Conservation (phyloP, 2,888 invertebrate species). For the Chouioia cunea region DNA sequence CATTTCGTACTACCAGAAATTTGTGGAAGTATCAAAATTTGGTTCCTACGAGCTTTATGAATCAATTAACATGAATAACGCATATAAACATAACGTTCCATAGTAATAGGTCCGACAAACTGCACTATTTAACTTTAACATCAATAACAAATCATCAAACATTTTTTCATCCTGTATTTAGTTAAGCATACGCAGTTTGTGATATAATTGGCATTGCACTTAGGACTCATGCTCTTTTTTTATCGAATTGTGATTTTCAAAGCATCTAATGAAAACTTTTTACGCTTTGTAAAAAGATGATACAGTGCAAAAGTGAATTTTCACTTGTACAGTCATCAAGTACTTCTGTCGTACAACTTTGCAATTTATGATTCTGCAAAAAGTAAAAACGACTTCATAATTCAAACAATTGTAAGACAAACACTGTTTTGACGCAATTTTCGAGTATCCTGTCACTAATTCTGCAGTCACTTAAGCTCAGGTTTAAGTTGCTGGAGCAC, state of each 20-base stretch:
- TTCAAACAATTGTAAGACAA: too few species aligned
- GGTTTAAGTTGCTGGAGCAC: too few species aligned
- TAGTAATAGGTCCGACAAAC: conserved; percentile 8
- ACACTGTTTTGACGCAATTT: neutral
- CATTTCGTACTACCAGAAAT: neutral
- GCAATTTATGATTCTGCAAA: too few species aligned
- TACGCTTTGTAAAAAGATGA: too few species aligned
- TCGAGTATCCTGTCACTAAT: conserved; percentile 4
- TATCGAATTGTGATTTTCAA: neutral
- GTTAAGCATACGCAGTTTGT: conserved; percentile 22
- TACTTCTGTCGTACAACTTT: too few species aligned
- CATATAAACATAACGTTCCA: neutral
- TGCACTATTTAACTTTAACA: conserved; percentile 5
- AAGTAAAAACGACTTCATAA: too few species aligned
- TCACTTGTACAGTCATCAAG: too few species aligned
- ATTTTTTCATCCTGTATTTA: conserved; percentile 29
- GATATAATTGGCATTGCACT: conserved; percentile 27
- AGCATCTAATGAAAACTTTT: neutral
- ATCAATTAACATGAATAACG: conserved; percentile 6
- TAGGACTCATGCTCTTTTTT: conserved; percentile 23
- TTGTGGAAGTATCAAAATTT: conserved; percentile 11
- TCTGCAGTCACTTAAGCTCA: too few species aligned
- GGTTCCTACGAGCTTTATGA: conserved; percentile 14
- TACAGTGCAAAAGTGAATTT: too few species aligned
- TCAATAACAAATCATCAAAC: conserved; percentile 19